phyloP scores from a whole-genome alignment of 2,797 vertebrate species.

The Pipistrellus pygmaeus region DNA sequence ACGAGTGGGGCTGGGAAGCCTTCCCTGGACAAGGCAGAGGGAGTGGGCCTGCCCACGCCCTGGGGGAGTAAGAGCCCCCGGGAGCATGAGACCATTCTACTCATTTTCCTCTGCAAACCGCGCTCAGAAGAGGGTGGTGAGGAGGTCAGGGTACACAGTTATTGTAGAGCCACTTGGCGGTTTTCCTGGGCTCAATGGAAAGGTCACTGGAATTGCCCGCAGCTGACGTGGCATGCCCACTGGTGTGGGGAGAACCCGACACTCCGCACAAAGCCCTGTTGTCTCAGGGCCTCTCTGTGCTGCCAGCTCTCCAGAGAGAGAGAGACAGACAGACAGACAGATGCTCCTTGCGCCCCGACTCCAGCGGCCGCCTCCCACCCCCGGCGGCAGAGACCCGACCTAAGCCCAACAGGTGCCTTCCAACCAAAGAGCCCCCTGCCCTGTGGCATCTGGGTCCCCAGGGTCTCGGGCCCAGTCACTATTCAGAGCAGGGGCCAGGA shows the following conservation, averaged over 20 bases:
- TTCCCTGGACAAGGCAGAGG: too few relatives aligned
- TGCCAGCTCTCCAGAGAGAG: background rate
- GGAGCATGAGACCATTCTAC: background rate
- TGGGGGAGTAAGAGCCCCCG: slow-evolving; percentile 51
- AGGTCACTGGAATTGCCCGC: slow-evolving; percentile 78
- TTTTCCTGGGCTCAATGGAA: slow-evolving; percentile 73
- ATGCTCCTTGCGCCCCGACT: background rate
- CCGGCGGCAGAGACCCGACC: background rate
- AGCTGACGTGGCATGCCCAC: slow-evolving; percentile 44
- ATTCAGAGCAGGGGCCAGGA: background rate
- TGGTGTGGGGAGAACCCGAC: slow-evolving; percentile 5
- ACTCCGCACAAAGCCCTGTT: background rate
- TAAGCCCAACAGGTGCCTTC: background rate
- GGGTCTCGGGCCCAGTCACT: background rate
- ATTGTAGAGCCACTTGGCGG: slow-evolving; percentile 74
- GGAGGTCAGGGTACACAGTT: slow-evolving; percentile 71
- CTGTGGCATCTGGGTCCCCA: background rate
- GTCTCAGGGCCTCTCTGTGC: background rate
- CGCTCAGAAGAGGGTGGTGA: slow-evolving; percentile 65
- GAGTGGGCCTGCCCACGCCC: too few relatives aligned
- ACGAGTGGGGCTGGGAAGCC: too few relatives aligned
- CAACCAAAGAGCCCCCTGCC: background rate
- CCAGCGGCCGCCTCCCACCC: background rate
- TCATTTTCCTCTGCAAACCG: slow-evolving; percentile 57
- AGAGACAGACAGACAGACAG: background rate